These are phyloP conservation scores for Polyodon spathula DNA, from an alignment of 2,113 vertebrate species.

Conservation along the genomic window DNA sequence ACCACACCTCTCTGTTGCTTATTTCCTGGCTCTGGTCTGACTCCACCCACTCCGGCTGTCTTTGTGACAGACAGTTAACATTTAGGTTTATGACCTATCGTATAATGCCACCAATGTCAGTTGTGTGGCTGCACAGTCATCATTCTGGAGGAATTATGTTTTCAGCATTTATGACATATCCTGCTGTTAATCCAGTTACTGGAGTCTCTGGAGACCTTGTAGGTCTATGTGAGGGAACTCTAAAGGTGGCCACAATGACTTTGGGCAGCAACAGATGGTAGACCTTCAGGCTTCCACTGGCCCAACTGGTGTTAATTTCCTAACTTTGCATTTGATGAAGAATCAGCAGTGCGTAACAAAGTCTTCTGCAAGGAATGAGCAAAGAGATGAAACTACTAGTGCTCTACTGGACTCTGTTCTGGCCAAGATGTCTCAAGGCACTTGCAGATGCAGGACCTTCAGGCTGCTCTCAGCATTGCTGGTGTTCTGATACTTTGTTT, in stretches of 20 bases:
- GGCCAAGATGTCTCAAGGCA: neutral
- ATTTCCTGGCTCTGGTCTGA: no score
- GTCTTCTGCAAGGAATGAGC: slow-evolving; percentile 17
- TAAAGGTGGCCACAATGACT: slow-evolving; percentile 72
- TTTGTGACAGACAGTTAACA: no score
- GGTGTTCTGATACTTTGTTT: neutral
- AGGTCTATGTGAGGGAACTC: slow-evolving; percentile 21
- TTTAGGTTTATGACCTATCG: no score
- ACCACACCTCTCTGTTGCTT: no score
- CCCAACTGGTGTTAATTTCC: slow-evolving; percentile 65
- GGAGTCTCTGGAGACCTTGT: slow-evolving; percentile 2
- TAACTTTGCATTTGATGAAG: slow-evolving; percentile 70
- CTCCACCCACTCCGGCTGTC: no score
- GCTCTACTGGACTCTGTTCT: neutral
- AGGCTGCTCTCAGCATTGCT: neutral
- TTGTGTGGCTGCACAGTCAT: neutral
- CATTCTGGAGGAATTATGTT: neutral
- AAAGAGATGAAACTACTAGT: neutral
- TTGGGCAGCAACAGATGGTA: slow-evolving; percentile 71
- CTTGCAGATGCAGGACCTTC: neutral
- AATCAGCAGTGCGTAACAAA: slow-evolving; percentile 72
- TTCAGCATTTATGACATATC: no score
- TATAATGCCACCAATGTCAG: no score
- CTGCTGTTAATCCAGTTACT: neutral
- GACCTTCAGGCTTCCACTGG: slow-evolving; percentile 71